A percentile compares a stretch with the other conserved stretches of the same genome.
These are phyloP conservation scores for Anagrus nilaparvatae DNA, from an alignment of 1,140 invertebrate species.

Conservation along the genomic window DNA sequence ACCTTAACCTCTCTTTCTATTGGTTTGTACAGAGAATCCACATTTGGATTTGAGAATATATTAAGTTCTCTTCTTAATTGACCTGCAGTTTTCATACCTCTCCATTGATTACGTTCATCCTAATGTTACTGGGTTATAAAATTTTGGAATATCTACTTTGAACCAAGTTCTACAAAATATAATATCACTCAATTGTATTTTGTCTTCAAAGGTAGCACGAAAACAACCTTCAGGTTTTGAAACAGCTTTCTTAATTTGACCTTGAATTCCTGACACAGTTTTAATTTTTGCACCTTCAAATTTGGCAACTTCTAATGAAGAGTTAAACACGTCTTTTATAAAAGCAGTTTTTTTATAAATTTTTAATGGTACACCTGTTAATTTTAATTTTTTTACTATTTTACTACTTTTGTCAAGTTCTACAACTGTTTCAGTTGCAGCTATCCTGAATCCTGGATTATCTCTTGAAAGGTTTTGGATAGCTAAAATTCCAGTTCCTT, in stretches of 20 bases:
- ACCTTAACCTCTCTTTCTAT: slow-evolving; percentile 62
- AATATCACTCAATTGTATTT: slow-evolving; percentile 87
- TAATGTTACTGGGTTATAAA: slow-evolving; percentile 86
- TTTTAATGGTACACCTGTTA: slow-evolving; percentile 84
- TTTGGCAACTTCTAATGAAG: slow-evolving; percentile 86
- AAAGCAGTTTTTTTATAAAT: slow-evolving; percentile 98
- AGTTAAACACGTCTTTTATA: slow-evolving; percentile 94
- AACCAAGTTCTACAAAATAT: slow-evolving; percentile 96
- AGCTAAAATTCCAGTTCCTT: slow-evolving; percentile 88
- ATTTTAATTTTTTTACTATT: slow-evolving; percentile 95
- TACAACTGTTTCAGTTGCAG: slow-evolving; percentile 88
- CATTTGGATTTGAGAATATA: slow-evolving; percentile 59
- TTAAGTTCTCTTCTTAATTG: slow-evolving; percentile 77
- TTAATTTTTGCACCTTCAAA: slow-evolving; percentile 94
- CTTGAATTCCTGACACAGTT: slow-evolving; percentile 94
- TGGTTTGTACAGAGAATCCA: slow-evolving; percentile 76
- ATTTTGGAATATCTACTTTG: slow-evolving; percentile 81
- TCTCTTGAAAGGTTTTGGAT: slow-evolving; percentile 70
- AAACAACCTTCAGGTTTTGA: slow-evolving; percentile 82
- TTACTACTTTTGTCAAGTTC: slow-evolving; percentile 88
- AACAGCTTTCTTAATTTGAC: slow-evolving; percentile 92
- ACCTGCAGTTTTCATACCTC: slow-evolving; percentile 88
- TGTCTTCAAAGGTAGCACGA: slow-evolving; percentile 95
- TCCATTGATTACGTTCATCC: slow-evolving; percentile 70
- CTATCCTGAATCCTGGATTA: slow-evolving; percentile 83